phyloP scores from a whole-genome alignment of 2,113 vertebrate genomes.

The Phalacrocorax carbo region DNA sequence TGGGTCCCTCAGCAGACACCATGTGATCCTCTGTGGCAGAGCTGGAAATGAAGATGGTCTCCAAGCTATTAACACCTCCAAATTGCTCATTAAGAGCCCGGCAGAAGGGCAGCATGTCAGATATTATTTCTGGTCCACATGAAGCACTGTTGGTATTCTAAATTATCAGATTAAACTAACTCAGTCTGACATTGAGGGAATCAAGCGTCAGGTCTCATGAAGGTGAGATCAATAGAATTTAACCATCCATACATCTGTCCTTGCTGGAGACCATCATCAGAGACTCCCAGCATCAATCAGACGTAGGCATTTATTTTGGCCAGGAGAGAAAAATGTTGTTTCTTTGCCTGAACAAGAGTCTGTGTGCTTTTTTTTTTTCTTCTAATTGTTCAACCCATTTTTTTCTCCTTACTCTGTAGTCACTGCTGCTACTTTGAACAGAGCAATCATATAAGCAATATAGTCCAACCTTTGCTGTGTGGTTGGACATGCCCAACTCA shows the following conservation, averaged over 20 bases:
- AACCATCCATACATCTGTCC: neutral
- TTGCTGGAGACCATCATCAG: neutral
- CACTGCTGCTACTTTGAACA: neutral
- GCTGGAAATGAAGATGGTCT: conserved; percentile 21
- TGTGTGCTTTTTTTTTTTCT: neutral
- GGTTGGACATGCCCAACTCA: neutral
- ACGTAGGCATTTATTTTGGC: conserved; percentile 2
- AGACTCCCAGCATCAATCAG: neutral
- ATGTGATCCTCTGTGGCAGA: neutral
- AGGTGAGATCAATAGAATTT: conserved; percentile 20
- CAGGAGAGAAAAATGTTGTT: neutral
- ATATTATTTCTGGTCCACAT: neutral
- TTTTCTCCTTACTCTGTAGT: neutral
- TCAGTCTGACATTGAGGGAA: conserved; percentile 19
- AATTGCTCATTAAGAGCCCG: conserved; percentile 40
- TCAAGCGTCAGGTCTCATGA: conserved; percentile 20
- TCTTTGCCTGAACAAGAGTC: neutral
- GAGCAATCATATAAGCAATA: neutral
- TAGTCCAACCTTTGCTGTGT: neutral
- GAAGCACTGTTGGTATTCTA: conserved; percentile 46
- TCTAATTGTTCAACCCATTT: neutral
- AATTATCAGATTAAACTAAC: conserved; percentile 44
- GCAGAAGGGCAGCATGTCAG: conserved; percentile 21
- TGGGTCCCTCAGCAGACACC: neutral
- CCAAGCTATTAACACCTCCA: conserved; percentile 31